Evolutionary conservation across 53 echinoderm and acorn worm genomes (phyloP).

Genomic region (Paelopatides confundens): DNA sequence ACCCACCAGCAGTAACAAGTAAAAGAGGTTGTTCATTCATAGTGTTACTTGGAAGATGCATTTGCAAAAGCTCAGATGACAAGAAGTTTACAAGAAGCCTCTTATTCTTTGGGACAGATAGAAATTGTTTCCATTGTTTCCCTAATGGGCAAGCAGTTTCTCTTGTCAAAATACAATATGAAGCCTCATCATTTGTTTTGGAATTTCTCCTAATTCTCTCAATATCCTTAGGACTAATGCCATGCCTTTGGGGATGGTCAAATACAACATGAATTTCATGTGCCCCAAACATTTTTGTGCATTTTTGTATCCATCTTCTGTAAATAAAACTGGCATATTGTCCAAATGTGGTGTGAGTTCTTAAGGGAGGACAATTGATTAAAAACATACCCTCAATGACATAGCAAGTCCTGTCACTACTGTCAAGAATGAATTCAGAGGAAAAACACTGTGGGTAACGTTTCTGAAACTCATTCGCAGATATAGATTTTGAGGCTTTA

Average conservation of each 20-base stretch:
- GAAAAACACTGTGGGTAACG: slow-evolving; percentile 7
- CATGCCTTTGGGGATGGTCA: slow-evolving; percentile 61
- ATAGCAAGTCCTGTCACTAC: background rate
- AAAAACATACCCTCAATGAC: slow-evolving; percentile 39
- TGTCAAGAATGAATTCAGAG: background rate
- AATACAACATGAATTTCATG: slow-evolving; percentile 59
- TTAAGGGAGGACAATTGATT: slow-evolving; percentile 20
- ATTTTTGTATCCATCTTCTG: background rate
- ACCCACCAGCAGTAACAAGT: background rate
- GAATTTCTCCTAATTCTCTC: slow-evolving; percentile 28
- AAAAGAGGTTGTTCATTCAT: too few relatives aligned
- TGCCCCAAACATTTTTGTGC: background rate
- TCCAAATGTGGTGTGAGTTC: slow-evolving; percentile 10
- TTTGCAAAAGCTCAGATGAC: background rate
- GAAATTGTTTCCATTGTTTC: slow-evolving; percentile 41
- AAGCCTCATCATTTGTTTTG: background rate
- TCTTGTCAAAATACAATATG: background rate
- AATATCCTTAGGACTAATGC: slow-evolving; percentile 54
- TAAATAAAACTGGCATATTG: slow-evolving; percentile 28
- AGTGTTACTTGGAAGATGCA: background rate
- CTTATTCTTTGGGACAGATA: background rate
- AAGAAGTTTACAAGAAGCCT: slow-evolving; percentile 44
- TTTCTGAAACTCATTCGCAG: background rate
- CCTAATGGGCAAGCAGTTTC: slow-evolving; percentile 14
- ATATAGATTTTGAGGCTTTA: background rate